Conservation (phyloP, 2,888 invertebrate genomes). For the Drosophila histrio region DNA sequence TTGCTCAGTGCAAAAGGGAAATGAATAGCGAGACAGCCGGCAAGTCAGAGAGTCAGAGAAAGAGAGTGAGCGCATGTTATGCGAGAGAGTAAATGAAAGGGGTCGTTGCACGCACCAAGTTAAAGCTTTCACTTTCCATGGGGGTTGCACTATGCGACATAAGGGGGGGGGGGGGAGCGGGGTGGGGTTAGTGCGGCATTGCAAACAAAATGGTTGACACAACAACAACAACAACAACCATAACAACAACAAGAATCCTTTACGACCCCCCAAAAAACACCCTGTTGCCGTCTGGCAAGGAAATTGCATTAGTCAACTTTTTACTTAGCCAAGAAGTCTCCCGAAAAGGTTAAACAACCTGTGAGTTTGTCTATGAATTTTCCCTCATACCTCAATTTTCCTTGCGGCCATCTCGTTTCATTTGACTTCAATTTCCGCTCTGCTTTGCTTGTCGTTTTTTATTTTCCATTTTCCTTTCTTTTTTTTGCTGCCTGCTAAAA, state of each 20-base stretch:
- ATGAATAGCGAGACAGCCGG: slow-evolving; percentile 63
- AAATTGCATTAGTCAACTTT: slow-evolving; percentile 73
- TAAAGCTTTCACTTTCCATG: slow-evolving; percentile 68
- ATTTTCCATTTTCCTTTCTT: slow-evolving; percentile 2
- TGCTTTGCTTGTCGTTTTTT: slow-evolving; percentile 15
- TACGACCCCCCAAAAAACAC: background rate
- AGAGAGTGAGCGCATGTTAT: slow-evolving; percentile 3
- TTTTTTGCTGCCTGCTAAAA: slow-evolving; percentile 22
- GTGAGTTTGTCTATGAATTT: slow-evolving; percentile 17
- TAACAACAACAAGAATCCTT: background rate
- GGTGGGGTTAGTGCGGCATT: slow-evolving; percentile 12
- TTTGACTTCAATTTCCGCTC: slow-evolving; percentile 62
- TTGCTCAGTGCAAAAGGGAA: slow-evolving; percentile 57
- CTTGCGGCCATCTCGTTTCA: slow-evolving; percentile 7
- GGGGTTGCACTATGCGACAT: slow-evolving; percentile 42
- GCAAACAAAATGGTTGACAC: slow-evolving; percentile 54
- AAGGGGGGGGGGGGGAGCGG: background rate
- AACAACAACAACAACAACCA: slow-evolving; percentile 2
- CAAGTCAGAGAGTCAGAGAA: slow-evolving; percentile 17
- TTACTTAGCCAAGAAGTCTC: slow-evolving; percentile 12
- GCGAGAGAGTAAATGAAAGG: slow-evolving; percentile 42
- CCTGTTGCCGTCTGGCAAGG: slow-evolving; percentile 67
- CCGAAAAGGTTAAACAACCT: slow-evolving; percentile 39
- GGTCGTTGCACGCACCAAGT: slow-evolving; percentile 73
- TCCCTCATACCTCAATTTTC: background rate